Conservation (phyloP, 1,140 invertebrate genomes). For the Drosophila parabipectinata region DNA sequence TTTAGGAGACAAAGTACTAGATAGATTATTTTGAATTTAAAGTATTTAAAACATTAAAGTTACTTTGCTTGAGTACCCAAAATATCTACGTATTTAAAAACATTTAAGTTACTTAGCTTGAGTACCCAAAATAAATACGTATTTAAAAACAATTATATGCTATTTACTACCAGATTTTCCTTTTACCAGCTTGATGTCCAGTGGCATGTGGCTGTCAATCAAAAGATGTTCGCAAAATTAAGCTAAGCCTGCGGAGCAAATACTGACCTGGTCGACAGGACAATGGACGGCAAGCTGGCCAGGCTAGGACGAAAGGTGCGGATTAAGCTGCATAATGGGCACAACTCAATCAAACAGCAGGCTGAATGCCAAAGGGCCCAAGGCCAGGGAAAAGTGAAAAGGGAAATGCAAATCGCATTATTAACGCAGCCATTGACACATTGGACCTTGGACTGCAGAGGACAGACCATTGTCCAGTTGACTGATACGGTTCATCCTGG, state of each 20-base stretch:
- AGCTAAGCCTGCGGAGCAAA: conserved; percentile 63
- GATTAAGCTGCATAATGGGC: conserved; percentile 62
- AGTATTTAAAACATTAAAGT: no score
- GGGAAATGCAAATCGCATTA: conserved; percentile 81
- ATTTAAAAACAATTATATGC: background rate
- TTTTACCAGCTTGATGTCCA: conserved; percentile 20
- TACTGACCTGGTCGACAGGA: conserved; percentile 34
- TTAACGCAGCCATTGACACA: conserved; percentile 63
- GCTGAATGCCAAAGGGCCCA: conserved; percentile 42
- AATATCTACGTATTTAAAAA: background rate
- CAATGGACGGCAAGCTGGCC: conserved; percentile 21
- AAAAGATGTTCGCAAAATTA: conserved; percentile 59
- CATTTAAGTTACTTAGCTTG: no score
- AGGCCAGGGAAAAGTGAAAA: conserved; percentile 39
- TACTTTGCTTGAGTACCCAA: background rate
- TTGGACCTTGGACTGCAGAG: conserved; percentile 30
- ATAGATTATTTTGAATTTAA: no score
- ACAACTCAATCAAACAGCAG: conserved; percentile 77
- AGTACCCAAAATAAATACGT: background rate
- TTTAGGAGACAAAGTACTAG: no score
- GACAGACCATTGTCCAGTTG: conserved; percentile 48
- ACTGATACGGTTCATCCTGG: conserved; percentile 30
- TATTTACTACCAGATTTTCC: background rate
- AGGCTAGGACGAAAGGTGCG: conserved; percentile 60
- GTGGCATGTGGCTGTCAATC: conserved; percentile 73